A percentile compares a stretch with the other conserved stretches of the same genome.
These are phyloP conservation scores for Amphibalanus amphitrite DNA, from an alignment of 1,140 invertebrate species.

Conservation along the genomic window DNA sequence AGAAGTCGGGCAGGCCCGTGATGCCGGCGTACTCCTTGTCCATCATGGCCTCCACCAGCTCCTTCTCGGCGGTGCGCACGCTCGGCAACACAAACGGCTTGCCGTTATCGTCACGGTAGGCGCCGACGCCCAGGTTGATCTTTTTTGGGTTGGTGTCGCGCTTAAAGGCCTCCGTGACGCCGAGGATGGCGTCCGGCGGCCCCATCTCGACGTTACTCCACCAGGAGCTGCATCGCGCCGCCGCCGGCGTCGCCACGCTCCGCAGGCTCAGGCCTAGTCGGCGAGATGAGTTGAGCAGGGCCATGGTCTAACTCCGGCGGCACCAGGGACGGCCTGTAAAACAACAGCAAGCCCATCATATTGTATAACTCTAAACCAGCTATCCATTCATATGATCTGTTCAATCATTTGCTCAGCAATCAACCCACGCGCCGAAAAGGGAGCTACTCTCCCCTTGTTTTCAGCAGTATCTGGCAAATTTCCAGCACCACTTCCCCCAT, in stretches of 20 bases:
- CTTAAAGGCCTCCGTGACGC: conserved; percentile 94
- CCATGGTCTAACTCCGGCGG: neutral
- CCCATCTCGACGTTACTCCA: conserved; percentile 89
- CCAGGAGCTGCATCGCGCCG: conserved; percentile 42
- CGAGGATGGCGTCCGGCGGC: conserved; percentile 94
- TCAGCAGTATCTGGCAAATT: too few relatives aligned
- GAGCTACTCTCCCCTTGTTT: too few relatives aligned
- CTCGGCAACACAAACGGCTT: conserved; percentile 92
- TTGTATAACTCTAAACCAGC: too few relatives aligned
- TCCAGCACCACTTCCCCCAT: too few relatives aligned
- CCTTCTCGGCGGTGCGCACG: conserved; percentile 69
- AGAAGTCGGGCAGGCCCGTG: conserved; percentile 61
- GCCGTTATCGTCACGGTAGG: conserved; percentile 93
- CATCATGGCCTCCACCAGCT: conserved; percentile 46
- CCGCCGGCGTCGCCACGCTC: neutral
- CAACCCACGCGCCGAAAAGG: too few relatives aligned
- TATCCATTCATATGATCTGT: too few relatives aligned
- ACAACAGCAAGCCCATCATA: too few relatives aligned
- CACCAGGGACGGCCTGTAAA: too few relatives aligned
- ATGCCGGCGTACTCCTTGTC: conserved; percentile 97
- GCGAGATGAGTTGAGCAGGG: neutral
- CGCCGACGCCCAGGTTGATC: conserved; percentile 94
- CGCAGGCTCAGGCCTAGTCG: neutral
- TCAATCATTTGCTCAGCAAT: too few relatives aligned
- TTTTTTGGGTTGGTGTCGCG: conserved; percentile 84